These are phyloP conservation scores for Zootoca vivipara DNA, from an alignment of 2,113 vertebrate genomes.

Conservation along the genomic window DNA sequence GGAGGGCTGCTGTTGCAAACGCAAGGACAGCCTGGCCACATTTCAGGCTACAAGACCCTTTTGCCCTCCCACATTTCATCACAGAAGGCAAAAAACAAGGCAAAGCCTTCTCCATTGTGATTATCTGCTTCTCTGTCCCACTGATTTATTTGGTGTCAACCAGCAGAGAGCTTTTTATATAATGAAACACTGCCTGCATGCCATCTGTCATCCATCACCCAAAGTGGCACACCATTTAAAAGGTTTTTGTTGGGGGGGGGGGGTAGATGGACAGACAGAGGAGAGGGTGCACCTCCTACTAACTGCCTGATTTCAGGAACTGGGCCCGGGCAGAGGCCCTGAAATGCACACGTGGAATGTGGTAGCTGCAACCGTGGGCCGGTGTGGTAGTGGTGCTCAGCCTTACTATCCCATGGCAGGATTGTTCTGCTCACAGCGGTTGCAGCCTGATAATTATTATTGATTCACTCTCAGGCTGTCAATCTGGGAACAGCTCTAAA, in stretches of 20 bases:
- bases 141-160: slow-evolving; percentile 39
- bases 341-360: slow-evolving; percentile 76
- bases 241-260: slow-evolving; percentile 49
- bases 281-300: slow-evolving; percentile 26
- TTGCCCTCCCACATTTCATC: not conserved
- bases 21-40: not conserved
- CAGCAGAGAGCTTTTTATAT: slow-evolving; percentile 54
- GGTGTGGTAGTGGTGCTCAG: slow-evolving; percentile 57
- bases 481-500: slow-evolving; percentile 82
- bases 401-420: slow-evolving; percentile 72
- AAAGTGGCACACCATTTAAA: slow-evolving; percentile 54
- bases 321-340: slow-evolving; percentile 60
- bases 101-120: not conserved
- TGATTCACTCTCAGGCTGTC: slow-evolving; percentile 93
- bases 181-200: slow-evolving; percentile 35
- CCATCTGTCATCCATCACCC: slow-evolving; percentile 20
- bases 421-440: slow-evolving; percentile 82
- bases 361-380: slow-evolving; percentile 53
- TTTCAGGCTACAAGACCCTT: not conserved
- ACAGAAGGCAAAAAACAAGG: not conserved
- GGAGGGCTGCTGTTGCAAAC: not conserved
- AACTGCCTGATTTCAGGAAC: slow-evolving; percentile 69
- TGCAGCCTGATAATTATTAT: slow-evolving; percentile 96
- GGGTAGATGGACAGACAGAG: slow-evolving; percentile 30
- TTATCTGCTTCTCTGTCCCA: slow-evolving; percentile 28